Base-by-base conservation (phyloP, 2,113 vertebrate species). In the Anguilla rostrata region DNA sequence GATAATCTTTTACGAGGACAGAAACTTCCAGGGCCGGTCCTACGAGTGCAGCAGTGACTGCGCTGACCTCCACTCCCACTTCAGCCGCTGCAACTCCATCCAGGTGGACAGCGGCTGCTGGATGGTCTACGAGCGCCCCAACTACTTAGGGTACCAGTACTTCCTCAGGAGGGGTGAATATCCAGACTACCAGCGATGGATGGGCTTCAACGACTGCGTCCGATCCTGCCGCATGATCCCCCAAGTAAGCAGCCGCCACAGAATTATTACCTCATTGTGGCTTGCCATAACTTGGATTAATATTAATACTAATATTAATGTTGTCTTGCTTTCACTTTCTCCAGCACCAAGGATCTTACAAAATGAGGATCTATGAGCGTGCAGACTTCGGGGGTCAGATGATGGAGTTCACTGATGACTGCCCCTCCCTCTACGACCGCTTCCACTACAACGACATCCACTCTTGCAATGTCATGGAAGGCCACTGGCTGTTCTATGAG, bases 31-130 rank as follows among this genome's bases (percentile, higher is more conserved):
- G 85, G 82, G 82, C 34, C 82, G 82, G 1, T 60, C n/a, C 15
- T 83, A 83, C 11, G 82, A 83, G 60, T 87, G 71, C 60, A 84
- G 83, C 41, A 83, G 71, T 82, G 87, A 92, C 82, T 90, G 91
- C 49, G n/a, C 92, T 0, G 93, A 95, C 81, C 89, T 95, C 88
- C 93, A 94, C 39, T 94, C 94, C 39, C 92, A 94, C 90, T 95
- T 95, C 89, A 94, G 90, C 86, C 93, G 91, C 85, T 95, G 95
- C 86, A 94, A 94, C 92, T 95, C 95, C 86, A 94, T 95, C 39
- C 88, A 86, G 12, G 94, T 95, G 86, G 94, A 95, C 84, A 92
- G 88, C 20, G 94, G 94, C 0, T 89, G 91, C 79, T 95, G 94
- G 94, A 94, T 95, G 92, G 88, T 94, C 56, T 95, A 95, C 2